These are phyloP conservation scores for Haliaeetus leucogaster DNA, from an alignment of 2,113 vertebrate species.

Conservation along the genomic window DNA sequence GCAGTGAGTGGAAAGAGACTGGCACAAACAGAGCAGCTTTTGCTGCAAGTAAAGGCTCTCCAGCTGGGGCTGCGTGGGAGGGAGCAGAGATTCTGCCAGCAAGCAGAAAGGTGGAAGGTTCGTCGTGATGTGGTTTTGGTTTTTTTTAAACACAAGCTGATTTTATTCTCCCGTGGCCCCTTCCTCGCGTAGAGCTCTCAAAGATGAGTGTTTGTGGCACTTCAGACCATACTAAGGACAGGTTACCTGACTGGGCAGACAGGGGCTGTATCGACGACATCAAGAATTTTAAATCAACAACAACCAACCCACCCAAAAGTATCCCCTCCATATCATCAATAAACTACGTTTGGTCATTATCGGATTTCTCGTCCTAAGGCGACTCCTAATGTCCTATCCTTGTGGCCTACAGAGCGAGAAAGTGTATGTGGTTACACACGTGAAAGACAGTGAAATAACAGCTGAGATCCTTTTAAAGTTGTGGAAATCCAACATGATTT, in stretches of 20 bases:
- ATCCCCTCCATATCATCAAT: background rate
- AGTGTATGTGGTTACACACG: fast-evolving
- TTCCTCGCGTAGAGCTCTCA: fast-evolving
- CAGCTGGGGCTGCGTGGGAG: slow-evolving; percentile 9
- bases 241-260: background rate
- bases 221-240: background rate
- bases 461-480: background rate
- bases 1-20: background rate
- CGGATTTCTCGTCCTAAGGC: fast-evolving
- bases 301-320: background rate
- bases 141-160: background rate
- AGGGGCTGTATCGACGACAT: background rate
- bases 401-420: background rate
- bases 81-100: background rate
- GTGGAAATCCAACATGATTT: background rate
- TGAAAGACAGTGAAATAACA: background rate
- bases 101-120: background rate
- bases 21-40: background rate
- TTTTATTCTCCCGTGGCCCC: background rate
- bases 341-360: background rate
- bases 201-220: background rate
- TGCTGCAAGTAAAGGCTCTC: background rate
- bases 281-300: background rate
- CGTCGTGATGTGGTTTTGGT: background rate
- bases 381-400: background rate